phyloP scores from a whole-genome alignment of 1,140 invertebrate genomes.

The Drosophila lacertosa region DNA sequence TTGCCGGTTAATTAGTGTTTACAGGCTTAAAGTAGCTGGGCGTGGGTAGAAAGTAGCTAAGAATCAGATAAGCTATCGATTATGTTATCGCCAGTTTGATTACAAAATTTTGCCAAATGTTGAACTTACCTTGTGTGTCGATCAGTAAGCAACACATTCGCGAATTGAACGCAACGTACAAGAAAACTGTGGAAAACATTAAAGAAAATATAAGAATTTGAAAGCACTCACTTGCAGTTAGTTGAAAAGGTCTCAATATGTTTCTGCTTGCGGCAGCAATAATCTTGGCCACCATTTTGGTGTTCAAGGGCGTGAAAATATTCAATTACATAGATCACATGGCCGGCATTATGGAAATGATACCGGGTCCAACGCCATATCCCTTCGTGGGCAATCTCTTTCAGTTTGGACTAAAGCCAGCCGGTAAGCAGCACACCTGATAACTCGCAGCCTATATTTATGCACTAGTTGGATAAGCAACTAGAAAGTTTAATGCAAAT shows the following conservation, averaged over 20 bases:
- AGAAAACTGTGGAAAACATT: background rate
- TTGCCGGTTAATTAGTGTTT: slow-evolving; percentile 17
- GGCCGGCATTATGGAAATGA: slow-evolving; percentile 82
- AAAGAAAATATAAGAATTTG: too few species aligned
- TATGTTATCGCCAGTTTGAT: slow-evolving; percentile 35
- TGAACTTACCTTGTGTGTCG: slow-evolving; percentile 14
- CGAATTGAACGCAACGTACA: slow-evolving; percentile 30
- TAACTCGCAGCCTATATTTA: slow-evolving; percentile 61
- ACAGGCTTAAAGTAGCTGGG: slow-evolving; percentile 19
- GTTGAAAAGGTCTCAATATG: slow-evolving; percentile 39
- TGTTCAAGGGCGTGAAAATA: slow-evolving; percentile 72
- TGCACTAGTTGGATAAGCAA: slow-evolving; percentile 43
- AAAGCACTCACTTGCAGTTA: too few species aligned
- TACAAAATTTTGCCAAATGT: slow-evolving; percentile 26
- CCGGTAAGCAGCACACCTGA: slow-evolving; percentile 60
- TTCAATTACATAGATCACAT: slow-evolving; percentile 79
- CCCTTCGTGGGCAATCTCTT: slow-evolving; percentile 79
- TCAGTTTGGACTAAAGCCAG: slow-evolving; percentile 79
- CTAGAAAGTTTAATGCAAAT: background rate
- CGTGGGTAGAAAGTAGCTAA: slow-evolving; percentile 5
- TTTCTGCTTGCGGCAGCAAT: slow-evolving; percentile 69
- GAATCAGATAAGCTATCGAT: slow-evolving; percentile 51
- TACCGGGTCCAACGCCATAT: slow-evolving; percentile 77
- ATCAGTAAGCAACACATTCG: slow-evolving; percentile 39
- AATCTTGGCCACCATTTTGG: slow-evolving; percentile 65